A percentile compares a stretch with the other conserved stretches of the same genome.
Evolutionary conservation across 2,797 vertebrate species (phyloP).

Genomic region (Sardinella longiceps): DNA sequence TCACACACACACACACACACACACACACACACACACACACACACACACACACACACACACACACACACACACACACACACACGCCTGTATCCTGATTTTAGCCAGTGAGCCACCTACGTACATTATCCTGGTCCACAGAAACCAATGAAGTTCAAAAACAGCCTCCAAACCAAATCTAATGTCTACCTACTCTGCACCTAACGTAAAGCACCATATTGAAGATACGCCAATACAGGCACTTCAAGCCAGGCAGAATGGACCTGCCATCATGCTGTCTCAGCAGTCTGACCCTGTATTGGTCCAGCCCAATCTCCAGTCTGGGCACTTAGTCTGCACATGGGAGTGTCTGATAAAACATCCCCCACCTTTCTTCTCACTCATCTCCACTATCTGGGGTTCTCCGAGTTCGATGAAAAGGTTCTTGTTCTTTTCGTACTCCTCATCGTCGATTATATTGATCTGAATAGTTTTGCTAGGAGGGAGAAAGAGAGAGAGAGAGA

Average conservation of each 20-base stretch:
- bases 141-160: neutral
- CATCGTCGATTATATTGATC: slow-evolving; percentile 97
- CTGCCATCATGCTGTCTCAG: neutral
- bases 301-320: neutral
- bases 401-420: slow-evolving; percentile 95
- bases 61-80: neutral
- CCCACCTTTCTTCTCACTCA: slow-evolving; percentile 99
- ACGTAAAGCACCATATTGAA: neutral
- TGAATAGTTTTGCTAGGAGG: slow-evolving; percentile 92
- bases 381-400: slow-evolving; percentile 92
- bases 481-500: slow-evolving; percentile 66
- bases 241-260: neutral
- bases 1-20: neutral
- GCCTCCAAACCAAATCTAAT: neutral
- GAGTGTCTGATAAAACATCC: slow-evolving; percentile 52
- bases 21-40: neutral
- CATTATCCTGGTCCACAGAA: neutral
- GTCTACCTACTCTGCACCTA: neutral
- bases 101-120: neutral
- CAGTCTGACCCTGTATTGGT: neutral
- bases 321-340: slow-evolving; percentile 58
- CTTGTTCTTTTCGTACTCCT: slow-evolving; percentile 99
- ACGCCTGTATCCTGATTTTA: neutral
- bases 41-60: neutral
- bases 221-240: neutral